Percentiles rank a stretch among this genome's conserved stretches.
phyloP scores from a whole-genome alignment of 2,888 invertebrate species.

The Drosophila nr. perissopoda region DNA sequence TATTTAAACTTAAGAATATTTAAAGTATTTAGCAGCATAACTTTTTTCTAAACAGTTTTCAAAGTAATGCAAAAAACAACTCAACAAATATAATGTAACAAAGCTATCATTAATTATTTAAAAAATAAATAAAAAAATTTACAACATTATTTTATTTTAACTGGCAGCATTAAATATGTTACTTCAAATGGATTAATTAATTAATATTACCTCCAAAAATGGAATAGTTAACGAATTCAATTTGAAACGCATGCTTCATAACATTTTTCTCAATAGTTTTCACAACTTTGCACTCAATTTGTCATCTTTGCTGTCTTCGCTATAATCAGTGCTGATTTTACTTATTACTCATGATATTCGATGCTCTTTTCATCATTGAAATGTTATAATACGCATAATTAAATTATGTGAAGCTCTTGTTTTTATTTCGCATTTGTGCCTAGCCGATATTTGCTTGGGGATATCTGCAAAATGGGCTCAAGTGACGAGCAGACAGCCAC shows the following conservation, averaged over 20 bases:
- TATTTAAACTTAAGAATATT: neutral
- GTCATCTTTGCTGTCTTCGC: neutral
- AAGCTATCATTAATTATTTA: too few relatives aligned
- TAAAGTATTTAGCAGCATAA: too few relatives aligned
- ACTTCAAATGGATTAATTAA: too few relatives aligned
- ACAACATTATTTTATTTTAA: neutral
- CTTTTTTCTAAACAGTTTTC: neutral
- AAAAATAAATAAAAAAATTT: neutral
- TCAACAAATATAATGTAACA: too few relatives aligned
- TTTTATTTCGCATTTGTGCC: constrained; percentile 10
- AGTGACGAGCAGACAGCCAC: constrained; percentile 13
- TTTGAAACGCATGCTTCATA: neutral
- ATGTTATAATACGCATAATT: neutral
- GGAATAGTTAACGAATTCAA: neutral
- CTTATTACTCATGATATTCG: neutral
- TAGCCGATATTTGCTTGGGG: constrained; percentile 31
- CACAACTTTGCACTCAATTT: neutral
- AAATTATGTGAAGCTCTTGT: neutral
- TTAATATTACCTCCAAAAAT: neutral
- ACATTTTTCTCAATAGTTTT: neutral
- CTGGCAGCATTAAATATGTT: neutral
- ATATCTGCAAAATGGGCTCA: constrained; percentile 15
- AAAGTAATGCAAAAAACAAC: neutral
- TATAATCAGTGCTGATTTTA: neutral
- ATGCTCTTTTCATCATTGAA: neutral